These are phyloP conservation scores for Catocala fraxini DNA, from an alignment of 2,888 invertebrate genomes.

Conservation along the genomic window DNA sequence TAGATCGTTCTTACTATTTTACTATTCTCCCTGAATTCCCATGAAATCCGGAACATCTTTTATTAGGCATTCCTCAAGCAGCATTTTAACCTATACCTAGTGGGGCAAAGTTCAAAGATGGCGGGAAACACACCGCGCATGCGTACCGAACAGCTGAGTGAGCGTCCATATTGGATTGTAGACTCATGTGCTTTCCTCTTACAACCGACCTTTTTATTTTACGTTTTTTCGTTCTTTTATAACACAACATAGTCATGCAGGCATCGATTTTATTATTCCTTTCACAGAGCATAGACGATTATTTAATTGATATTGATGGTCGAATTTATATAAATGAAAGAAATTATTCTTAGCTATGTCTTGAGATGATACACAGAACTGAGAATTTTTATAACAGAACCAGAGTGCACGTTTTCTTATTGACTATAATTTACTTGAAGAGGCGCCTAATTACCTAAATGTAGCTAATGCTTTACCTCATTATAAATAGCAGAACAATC, in stretches of 20 bases:
- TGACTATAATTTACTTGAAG: background rate
- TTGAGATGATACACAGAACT: background rate
- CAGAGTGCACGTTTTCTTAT: background rate
- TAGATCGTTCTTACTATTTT: slow-evolving; percentile 1
- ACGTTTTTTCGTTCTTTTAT: slow-evolving; percentile 12
- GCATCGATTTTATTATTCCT: background rate
- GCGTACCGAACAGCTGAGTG: slow-evolving; percentile 80
- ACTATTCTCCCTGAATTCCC: background rate
- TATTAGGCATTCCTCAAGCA: slow-evolving; percentile 37
- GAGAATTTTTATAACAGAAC: background rate
- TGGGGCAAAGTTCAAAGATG: slow-evolving; percentile 69
- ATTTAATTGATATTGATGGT: background rate
- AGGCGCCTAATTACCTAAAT: slow-evolving; percentile 9
- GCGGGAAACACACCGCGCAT: slow-evolving; percentile 80
- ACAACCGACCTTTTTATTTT: slow-evolving; percentile 40
- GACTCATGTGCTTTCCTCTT: slow-evolving; percentile 51
- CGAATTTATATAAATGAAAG: background rate
- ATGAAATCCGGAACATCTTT: slow-evolving; percentile 23
- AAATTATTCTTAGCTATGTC: background rate
- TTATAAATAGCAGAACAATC: slow-evolving; percentile 47
- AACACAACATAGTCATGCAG: background rate
- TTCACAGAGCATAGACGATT: background rate
- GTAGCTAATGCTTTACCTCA: slow-evolving; percentile 30
- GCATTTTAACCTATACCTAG: slow-evolving; percentile 34
- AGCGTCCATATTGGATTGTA: slow-evolving; percentile 75